A percentile compares a stretch with the other conserved stretches of the same genome.
phyloP scores from a whole-genome alignment of 2,113 vertebrate genomes.

The Festucalex cinctus region DNA sequence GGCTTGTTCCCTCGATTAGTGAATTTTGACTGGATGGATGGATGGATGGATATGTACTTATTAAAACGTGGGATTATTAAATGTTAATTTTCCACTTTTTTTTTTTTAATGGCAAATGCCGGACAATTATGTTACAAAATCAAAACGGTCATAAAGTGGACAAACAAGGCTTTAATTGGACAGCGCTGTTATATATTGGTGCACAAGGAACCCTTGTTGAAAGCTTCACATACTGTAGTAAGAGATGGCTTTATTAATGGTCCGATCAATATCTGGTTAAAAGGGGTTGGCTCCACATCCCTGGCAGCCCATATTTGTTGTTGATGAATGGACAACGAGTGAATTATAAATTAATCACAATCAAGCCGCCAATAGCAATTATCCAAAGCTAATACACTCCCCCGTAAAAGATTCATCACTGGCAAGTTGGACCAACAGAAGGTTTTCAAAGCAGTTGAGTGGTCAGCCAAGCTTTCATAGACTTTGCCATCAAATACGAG shows the following conservation, averaged over 20 bases:
- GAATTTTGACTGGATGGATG: too few relatives aligned
- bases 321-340: neutral
- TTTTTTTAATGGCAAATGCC: too few relatives aligned
- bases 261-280: neutral
- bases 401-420: neutral
- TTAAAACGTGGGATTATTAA: too few relatives aligned
- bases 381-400: neutral
- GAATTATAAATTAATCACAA: slow-evolving; percentile 6
- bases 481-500: neutral
- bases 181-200: neutral
- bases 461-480: neutral
- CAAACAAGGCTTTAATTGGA: neutral
- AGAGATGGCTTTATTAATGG: neutral
- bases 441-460: neutral
- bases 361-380: neutral
- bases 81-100: too few relatives aligned
- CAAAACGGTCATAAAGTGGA: neutral
- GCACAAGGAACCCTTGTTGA: neutral
- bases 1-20: too few relatives aligned
- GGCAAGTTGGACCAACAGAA: neutral
- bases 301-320: neutral
- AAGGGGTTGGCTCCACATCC: neutral
- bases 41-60: too few relatives aligned
- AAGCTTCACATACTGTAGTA: neutral
- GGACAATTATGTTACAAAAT: too few relatives aligned